Base-by-base conservation (phyloP, 2,888 invertebrate species). In the Eristalinus sepulchralis region DNA sequence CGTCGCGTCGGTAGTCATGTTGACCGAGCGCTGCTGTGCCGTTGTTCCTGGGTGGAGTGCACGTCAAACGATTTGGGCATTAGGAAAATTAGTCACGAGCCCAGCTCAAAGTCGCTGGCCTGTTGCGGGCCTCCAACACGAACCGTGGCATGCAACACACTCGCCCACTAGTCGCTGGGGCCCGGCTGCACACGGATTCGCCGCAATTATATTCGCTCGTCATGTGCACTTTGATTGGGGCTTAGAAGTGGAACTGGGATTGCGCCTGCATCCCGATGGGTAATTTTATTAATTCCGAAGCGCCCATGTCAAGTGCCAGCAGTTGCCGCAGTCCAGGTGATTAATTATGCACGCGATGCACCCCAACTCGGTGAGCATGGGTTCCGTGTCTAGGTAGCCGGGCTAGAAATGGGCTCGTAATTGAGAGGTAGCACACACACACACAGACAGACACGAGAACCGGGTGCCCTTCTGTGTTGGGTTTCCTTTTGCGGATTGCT, bases 61-160 rank as follows among this genome's bases (percentile, higher is more conserved):
- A 83, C 79, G 78, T 86, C 83, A 73, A 86, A 78, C 87, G 80
- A 87, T 87, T 87, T 87, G 72, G 83, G 75, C 76, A 87, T 87
- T 87, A 83, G 76, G 80, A 77, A 87, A 87, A 87, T 87, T 87
- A 87, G 87, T 87, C 87, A 87, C 87, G 87, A 87, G 87, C 76
- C 71, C 67, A 34, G 82, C 76, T 80, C 70, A 70, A 63, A 83
- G 73, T 83, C 73, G 60, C 67, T 59, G 71, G 75, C 81, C 62
- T 73, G 82, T 86, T 73, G 78, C 68, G 24, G 34, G 20, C 22
- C 20, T 10, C 22, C n/a, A n/a, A n/a, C n/a, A n/a, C n/a, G n/a
- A 17, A 57, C 39, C 33, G 22, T 77, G 53, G 73, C 85, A 73
- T 82, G 77, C 85, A 85, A 78, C 82, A 82, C 68, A 63, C 20